Percentiles rank a stretch among this genome's conserved stretches.
Conservation (phyloP, 2,888 invertebrate species). For the Pyralis farinalis region DNA sequence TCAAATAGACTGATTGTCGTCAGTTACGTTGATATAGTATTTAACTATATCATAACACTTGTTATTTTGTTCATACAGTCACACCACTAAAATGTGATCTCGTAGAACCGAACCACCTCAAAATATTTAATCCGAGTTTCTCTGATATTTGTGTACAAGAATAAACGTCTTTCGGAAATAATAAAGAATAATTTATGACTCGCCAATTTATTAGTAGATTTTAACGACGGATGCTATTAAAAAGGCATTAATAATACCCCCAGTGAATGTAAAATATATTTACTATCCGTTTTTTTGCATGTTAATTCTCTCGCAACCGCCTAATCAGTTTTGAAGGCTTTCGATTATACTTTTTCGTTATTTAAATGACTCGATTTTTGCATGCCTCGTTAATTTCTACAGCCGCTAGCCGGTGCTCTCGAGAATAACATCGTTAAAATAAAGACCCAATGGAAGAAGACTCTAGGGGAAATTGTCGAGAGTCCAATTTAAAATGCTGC, state of each 20-base stretch:
- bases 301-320: slow-evolving; percentile 14
- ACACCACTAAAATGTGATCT: too few species aligned
- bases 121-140: not conserved
- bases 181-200: slow-evolving; percentile 18
- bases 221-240: slow-evolving; percentile 26
- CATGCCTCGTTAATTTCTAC: slow-evolving; percentile 34
- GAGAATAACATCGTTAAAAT: slow-evolving; percentile 34
- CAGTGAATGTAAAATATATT: slow-evolving; percentile 18
- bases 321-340: not conserved
- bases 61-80: too few species aligned
- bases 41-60: too few species aligned
- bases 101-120: too few species aligned
- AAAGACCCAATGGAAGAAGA: slow-evolving; percentile 30
- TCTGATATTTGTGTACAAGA: not conserved
- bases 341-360: not conserved
- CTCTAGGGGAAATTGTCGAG: slow-evolving; percentile 26
- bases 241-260: slow-evolving; percentile 24
- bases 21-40: too few species aligned
- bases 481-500: slow-evolving; percentile 36
- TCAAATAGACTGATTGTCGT: too few species aligned
- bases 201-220: slow-evolving; percentile 20
- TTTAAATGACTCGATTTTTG: slow-evolving; percentile 13
- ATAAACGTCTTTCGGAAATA: slow-evolving; percentile 12
- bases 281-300: not conserved
- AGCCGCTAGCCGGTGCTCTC: slow-evolving; percentile 26